Conservation (phyloP, 53 echinoderm and acorn worm genomes). For the Henricia sp. region DNA sequence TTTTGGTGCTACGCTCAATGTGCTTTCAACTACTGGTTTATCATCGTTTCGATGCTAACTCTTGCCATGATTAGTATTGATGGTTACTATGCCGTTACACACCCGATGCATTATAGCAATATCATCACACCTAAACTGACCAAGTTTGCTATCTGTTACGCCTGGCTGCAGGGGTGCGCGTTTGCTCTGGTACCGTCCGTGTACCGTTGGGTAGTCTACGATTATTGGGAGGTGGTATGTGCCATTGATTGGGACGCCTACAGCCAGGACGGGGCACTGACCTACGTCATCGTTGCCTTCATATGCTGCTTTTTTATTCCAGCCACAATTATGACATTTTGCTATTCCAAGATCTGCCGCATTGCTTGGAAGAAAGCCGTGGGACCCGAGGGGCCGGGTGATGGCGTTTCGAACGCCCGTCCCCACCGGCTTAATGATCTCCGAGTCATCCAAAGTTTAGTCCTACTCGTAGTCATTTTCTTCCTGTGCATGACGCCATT, state of each 20-base stretch:
- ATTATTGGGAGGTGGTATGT: slow-evolving; percentile 68
- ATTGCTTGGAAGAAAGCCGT: slow-evolving; percentile 25
- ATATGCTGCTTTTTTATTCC: slow-evolving; percentile 59
- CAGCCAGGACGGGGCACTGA: slow-evolving; percentile 44
- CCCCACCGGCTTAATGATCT: slow-evolving; percentile 19
- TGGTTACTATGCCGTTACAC: slow-evolving; percentile 31
- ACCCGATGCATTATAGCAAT: slow-evolving; percentile 41
- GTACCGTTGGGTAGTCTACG: slow-evolving; percentile 64
- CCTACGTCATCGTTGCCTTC: slow-evolving; percentile 65
- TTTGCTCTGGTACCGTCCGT: slow-evolving; percentile 51
- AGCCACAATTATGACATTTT: slow-evolving; percentile 31
- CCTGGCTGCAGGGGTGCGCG: slow-evolving; percentile 60
- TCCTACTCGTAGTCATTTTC: slow-evolving; percentile 59
- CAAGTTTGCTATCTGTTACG: slow-evolving; percentile 4
- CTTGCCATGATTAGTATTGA: slow-evolving; percentile 64
- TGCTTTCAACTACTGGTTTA: slow-evolving; percentile 67
- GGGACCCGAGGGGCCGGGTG: neutral
- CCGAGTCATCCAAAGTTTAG: slow-evolving; percentile 52
- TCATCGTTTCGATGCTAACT: slow-evolving; percentile 72
- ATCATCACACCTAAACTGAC: slow-evolving; percentile 41
- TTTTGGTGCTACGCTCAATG: slow-evolving; percentile 59
- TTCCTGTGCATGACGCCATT: slow-evolving; percentile 72
- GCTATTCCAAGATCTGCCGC: slow-evolving; percentile 50
- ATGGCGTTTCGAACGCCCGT: neutral
- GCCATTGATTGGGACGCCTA: slow-evolving; percentile 68